phyloP scores from a whole-genome alignment of 2,113 vertebrate genomes.

The Mastomys natalensis region DNA sequence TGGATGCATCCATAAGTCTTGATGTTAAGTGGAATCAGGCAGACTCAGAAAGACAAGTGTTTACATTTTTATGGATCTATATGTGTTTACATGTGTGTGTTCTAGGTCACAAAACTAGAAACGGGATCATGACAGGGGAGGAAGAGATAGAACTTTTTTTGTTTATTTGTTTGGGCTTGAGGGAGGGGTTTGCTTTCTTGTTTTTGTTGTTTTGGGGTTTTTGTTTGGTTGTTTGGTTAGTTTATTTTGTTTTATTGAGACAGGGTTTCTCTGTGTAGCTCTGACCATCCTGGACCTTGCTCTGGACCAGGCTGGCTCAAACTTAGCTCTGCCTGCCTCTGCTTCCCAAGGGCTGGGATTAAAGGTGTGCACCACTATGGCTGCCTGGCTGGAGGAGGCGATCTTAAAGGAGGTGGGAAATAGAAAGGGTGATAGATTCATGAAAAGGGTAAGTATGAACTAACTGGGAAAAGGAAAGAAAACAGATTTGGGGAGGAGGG shows the following conservation, averaged over 20 bases:
- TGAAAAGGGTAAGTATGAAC: background rate
- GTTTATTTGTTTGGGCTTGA: background rate
- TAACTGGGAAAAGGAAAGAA: background rate
- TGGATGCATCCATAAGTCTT: background rate
- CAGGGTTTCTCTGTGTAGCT: background rate
- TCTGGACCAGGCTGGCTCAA: background rate
- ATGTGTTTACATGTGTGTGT: background rate
- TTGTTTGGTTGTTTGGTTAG: background rate
- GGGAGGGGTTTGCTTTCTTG: background rate
- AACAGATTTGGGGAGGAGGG: background rate
- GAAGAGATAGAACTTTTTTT: background rate
- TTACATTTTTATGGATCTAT: background rate
- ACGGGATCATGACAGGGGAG: background rate
- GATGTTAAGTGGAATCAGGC: background rate
- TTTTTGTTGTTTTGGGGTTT: background rate
- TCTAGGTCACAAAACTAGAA: background rate
- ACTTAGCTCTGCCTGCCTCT: background rate
- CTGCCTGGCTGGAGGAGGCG: background rate
- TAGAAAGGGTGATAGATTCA: background rate
- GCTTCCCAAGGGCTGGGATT: background rate
- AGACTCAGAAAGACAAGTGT: background rate
- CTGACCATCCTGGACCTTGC: background rate
- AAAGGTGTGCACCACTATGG: background rate
- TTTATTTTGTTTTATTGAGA: background rate
- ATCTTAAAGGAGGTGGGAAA: background rate